phyloP scores from a whole-genome alignment of 2,113 vertebrate genomes.

The Conger conger region DNA sequence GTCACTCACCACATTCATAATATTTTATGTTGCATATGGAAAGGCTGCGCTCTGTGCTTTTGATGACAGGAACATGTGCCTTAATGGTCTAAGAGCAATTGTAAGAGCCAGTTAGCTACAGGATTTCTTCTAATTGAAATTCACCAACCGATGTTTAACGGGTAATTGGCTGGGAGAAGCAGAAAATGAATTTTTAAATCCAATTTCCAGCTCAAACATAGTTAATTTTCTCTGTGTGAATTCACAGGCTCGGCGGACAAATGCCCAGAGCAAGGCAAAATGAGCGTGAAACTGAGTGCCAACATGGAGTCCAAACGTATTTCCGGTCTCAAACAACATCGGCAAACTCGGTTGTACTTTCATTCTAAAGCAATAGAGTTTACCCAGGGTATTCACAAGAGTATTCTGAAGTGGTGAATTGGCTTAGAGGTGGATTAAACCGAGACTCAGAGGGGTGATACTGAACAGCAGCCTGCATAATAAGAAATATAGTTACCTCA shows the following conservation, averaged over 20 bases:
- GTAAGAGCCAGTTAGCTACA: no score
- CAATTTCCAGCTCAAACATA: neutral
- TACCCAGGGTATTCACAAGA: neutral
- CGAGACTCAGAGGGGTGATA: no score
- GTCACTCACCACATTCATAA: no score
- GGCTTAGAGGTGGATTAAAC: no score
- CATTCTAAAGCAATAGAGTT: neutral
- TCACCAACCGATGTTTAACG: neutral
- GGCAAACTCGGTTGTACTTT: neutral
- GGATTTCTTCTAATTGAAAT: neutral
- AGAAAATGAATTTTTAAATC: neutral
- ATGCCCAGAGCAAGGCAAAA: neutral
- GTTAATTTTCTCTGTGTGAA: neutral
- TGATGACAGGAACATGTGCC: no score
- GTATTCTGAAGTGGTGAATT: no score
- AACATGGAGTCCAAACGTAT: neutral
- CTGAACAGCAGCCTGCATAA: no score
- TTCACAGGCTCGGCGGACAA: neutral
- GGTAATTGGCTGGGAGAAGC: neutral
- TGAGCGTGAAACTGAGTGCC: neutral
- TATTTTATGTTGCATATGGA: no score
- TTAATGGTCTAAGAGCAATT: no score
- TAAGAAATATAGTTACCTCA: no score
- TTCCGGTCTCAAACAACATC: neutral
- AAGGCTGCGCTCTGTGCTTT: no score